These are phyloP conservation scores for Ariolimax columbianus DNA, from an alignment of 2,888 invertebrate species.

Conservation along the genomic window DNA sequence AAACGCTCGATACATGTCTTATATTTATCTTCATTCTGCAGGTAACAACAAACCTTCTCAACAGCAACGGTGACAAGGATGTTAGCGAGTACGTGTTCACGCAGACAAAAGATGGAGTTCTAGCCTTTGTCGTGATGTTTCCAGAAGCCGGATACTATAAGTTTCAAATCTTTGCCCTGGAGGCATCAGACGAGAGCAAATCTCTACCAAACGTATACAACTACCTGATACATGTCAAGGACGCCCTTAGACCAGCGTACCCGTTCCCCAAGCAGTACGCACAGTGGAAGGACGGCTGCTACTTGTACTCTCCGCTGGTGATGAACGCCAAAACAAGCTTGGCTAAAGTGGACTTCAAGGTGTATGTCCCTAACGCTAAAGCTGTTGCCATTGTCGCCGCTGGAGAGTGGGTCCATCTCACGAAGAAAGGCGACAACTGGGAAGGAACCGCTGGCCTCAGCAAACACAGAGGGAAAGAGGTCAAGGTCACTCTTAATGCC, in stretches of 20 bases:
- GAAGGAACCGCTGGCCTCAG: slow-evolving; percentile 70
- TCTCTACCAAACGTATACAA: slow-evolving; percentile 75
- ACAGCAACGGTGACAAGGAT: slow-evolving; percentile 61
- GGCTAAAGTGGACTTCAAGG: slow-evolving; percentile 62
- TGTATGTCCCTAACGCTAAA: slow-evolving; percentile 72
- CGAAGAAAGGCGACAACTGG: slow-evolving; percentile 72
- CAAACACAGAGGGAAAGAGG: slow-evolving; percentile 69
- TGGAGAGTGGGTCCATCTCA: slow-evolving; percentile 74
- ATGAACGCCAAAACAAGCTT: slow-evolving; percentile 65
- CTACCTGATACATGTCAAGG: slow-evolving; percentile 69
- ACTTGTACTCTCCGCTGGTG: slow-evolving; percentile 65
- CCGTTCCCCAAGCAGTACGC: slow-evolving; percentile 75
- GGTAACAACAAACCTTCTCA: slow-evolving; percentile 69
- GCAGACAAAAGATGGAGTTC: slow-evolving; percentile 63
- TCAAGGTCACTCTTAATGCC: slow-evolving; percentile 76
- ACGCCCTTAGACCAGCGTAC: slow-evolving; percentile 59
- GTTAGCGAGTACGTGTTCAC: slow-evolving; percentile 67
- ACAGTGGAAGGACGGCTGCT: slow-evolving; percentile 77
- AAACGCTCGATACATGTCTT: neutral
- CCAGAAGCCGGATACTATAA: slow-evolving; percentile 74
- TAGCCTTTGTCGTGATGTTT: slow-evolving; percentile 58
- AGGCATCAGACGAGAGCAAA: slow-evolving; percentile 69
- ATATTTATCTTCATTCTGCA: slow-evolving; percentile 45
- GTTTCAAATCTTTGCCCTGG: slow-evolving; percentile 73
- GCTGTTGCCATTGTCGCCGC: slow-evolving; percentile 72